phyloP scores from a whole-genome alignment of 1,140 invertebrate genomes.

The Psix sp. region DNA sequence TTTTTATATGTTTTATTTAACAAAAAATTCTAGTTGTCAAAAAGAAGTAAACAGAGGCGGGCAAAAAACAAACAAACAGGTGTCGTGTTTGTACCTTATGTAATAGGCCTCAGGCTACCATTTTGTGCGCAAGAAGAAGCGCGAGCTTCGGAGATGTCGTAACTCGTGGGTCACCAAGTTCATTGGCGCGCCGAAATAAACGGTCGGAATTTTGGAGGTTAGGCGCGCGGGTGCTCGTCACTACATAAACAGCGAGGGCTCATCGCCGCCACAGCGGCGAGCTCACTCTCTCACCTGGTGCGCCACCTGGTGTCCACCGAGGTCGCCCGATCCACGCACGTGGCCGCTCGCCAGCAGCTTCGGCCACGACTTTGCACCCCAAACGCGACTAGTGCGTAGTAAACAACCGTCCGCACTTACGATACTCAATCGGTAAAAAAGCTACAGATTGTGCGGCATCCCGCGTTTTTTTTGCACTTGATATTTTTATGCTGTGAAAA shows the following conservation, averaged over 20 bases:
- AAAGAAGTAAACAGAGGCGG: slow-evolving; percentile 7
- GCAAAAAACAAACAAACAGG: background rate
- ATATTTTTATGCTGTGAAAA: too few species aligned
- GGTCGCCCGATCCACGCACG: slow-evolving; percentile 17
- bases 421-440: too few species aligned
- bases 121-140: slow-evolving; percentile 17
- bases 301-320: background rate
- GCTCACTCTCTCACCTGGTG: slow-evolving; percentile 1
- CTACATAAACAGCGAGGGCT: too few species aligned
- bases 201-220: background rate
- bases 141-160: background rate
- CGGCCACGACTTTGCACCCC: slow-evolving; percentile 9
- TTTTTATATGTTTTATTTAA: too few species aligned
- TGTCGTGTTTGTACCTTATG: slow-evolving; percentile 16
- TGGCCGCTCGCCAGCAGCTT: slow-evolving; percentile 5
- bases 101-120: slow-evolving; percentile 22
- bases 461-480: too few species aligned
- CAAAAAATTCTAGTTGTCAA: background rate
- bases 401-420: too few species aligned
- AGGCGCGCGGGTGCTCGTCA: background rate
- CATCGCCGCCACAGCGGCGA: background rate
- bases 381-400: slow-evolving; percentile 15
- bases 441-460: too few species aligned
- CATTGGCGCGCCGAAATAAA: slow-evolving; percentile 16
- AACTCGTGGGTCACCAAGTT: slow-evolving; percentile 18